phyloP scores from a whole-genome alignment of 2,113 vertebrate species.

The Mellivora capensis region DNA sequence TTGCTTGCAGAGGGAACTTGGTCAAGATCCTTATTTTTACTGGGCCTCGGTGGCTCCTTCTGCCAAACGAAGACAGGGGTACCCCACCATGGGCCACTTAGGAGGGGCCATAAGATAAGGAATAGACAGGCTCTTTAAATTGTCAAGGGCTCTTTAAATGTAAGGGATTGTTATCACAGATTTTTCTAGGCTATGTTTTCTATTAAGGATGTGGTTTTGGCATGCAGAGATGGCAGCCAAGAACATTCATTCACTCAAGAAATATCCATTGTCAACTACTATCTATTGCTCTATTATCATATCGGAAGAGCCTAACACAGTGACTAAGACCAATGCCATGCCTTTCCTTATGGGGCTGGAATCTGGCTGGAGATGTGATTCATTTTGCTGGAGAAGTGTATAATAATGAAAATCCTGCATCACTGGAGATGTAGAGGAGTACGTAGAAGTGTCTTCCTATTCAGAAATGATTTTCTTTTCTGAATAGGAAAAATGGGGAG shows the following conservation, averaged over 20 bases:
- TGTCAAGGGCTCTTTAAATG: not conserved
- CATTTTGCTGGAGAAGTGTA: not conserved
- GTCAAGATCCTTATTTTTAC: not conserved
- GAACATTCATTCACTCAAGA: not conserved
- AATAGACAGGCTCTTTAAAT: not conserved
- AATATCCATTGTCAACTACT: not conserved
- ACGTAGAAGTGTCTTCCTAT: not conserved
- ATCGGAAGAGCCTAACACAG: not conserved
- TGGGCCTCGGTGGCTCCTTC: not conserved
- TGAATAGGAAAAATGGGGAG: too few relatives aligned
- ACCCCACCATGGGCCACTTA: not conserved
- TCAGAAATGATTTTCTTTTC: not conserved
- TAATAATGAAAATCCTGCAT: not conserved
- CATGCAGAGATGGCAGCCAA: not conserved
- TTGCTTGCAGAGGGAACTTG: not conserved
- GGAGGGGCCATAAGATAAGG: not conserved
- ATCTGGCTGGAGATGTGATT: not conserved
- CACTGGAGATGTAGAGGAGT: not conserved
- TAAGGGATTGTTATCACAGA: not conserved
- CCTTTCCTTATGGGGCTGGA: not conserved
- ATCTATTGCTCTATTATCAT: not conserved
- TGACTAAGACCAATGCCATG: not conserved
- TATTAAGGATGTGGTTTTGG: slow-evolving; percentile 21
- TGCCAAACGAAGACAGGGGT: not conserved
- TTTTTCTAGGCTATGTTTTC: not conserved